A percentile compares a stretch with the other conserved stretches of the same genome.
Conservation (phyloP, 2,113 vertebrate genomes). For the Hystrix cristata region DNA sequence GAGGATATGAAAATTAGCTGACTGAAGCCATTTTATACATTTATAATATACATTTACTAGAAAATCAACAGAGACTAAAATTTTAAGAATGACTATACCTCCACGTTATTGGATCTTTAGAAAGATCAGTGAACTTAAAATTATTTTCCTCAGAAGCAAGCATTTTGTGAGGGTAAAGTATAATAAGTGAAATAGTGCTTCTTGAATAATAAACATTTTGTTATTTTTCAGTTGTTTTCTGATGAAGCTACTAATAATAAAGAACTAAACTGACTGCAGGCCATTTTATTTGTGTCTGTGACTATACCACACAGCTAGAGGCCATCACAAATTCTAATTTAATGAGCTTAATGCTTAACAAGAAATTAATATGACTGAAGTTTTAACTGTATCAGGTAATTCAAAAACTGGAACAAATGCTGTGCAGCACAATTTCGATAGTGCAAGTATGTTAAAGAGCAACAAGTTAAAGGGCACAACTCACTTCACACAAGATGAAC, state of each 20-base stretch:
- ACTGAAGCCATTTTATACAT: background rate
- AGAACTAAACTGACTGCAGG: background rate
- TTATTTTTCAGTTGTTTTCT: slow-evolving; percentile 42
- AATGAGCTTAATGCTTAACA: background rate
- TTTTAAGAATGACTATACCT: background rate
- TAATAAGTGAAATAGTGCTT: background rate
- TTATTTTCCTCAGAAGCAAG: slow-evolving; percentile 40
- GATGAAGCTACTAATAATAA: background rate
- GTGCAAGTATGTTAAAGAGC: background rate
- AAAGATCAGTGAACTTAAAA: background rate
- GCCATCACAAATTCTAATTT: slow-evolving; percentile 9
- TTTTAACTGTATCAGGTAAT: background rate
- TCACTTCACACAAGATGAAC: background rate
- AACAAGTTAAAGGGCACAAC: background rate
- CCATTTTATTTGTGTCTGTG: background rate
- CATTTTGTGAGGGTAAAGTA: slow-evolving; percentile 7
- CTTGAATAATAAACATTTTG: background rate
- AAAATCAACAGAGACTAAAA: background rate
- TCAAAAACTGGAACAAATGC: background rate
- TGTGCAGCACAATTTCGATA: background rate
- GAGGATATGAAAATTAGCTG: slow-evolving; percentile 16
- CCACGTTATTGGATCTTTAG: background rate
- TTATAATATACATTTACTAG: background rate
- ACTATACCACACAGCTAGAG: background rate
- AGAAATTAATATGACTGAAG: background rate